Conservation (phyloP, 2,797 vertebrate species). For the Sylvia borin region DNA sequence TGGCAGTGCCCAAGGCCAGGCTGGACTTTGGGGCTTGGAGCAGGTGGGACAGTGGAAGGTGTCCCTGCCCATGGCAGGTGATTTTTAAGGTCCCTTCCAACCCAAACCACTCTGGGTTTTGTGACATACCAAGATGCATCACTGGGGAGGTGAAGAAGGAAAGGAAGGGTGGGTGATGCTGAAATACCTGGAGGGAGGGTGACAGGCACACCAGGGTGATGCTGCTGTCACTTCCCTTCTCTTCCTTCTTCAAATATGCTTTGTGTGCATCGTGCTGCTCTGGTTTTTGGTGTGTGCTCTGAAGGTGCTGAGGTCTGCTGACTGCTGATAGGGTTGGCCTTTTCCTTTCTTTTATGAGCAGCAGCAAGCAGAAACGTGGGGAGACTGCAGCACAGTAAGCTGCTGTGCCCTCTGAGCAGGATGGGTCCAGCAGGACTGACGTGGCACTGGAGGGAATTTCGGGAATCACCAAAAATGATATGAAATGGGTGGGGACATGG, state of each 20-base stretch:
- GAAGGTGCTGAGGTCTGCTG: background rate
- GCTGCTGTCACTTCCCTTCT: background rate
- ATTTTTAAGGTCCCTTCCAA: background rate
- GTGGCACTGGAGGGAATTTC: background rate
- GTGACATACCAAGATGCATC: background rate
- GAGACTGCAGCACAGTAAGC: background rate
- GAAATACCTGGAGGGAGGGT: background rate
- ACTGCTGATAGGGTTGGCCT: background rate
- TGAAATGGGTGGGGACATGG: background rate
- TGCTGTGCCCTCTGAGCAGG: background rate
- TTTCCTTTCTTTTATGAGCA: background rate
- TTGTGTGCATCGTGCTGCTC: rapidly evolving
- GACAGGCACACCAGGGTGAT: rapidly evolving
- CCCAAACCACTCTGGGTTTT: background rate
- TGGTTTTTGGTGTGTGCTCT: background rate
- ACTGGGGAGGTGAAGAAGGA: background rate
- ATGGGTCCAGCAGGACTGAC: background rate
- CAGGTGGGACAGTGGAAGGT: background rate
- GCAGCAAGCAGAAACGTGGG: background rate
- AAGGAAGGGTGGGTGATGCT: too few relatives aligned
- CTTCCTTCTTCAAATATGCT: background rate
- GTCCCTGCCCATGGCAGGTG: background rate
- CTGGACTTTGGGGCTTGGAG: background rate
- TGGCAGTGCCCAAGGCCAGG: background rate
- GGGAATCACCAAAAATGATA: background rate